Percentiles rank a stretch among this genome's conserved stretches.
These are phyloP conservation scores for Pyrocephalus nanus DNA, from an alignment of 2,797 vertebrate species.

Conservation along the genomic window DNA sequence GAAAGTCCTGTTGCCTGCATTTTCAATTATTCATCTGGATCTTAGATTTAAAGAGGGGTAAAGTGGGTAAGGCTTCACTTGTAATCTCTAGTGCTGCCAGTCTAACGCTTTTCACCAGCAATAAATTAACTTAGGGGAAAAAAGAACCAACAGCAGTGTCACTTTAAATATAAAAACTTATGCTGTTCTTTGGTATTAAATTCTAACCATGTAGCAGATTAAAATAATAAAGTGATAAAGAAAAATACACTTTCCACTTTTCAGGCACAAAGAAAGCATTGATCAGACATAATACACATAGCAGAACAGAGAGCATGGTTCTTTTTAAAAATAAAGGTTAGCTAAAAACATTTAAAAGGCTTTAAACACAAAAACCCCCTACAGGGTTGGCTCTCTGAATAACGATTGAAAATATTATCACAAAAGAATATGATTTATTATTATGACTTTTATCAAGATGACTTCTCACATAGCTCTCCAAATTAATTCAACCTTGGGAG, in stretches of 20 bases:
- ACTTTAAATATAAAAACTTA: conserved; percentile 27
- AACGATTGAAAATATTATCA: conserved; percentile 34
- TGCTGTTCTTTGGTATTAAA: conserved; percentile 17
- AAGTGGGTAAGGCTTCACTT: neutral
- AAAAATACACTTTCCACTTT: conserved; percentile 48
- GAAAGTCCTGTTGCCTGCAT: neutral
- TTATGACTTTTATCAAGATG: conserved; percentile 43
- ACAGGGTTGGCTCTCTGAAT: conserved; percentile 22
- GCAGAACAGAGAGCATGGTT: neutral
- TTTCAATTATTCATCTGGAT: neutral
- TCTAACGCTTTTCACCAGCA: neutral
- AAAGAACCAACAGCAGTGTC: neutral
- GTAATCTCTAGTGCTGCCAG: neutral
- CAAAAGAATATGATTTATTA: conserved; percentile 39
- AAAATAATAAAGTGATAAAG: conserved; percentile 60
- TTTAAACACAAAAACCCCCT: conserved; percentile 29
- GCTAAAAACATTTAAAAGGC: conserved; percentile 56
- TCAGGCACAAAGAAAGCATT: conserved; percentile 40
- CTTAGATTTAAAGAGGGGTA: neutral
- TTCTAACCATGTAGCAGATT: conserved; percentile 17
- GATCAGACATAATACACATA: conserved; percentile 39
- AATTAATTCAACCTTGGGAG: conserved; percentile 20
- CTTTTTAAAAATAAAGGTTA: conserved; percentile 52
- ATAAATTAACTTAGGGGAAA: neutral
- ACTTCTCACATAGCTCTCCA: neutral